phyloP scores from a whole-genome alignment of 2,797 vertebrate species.

The Pantherophis alleghaniensis region DNA sequence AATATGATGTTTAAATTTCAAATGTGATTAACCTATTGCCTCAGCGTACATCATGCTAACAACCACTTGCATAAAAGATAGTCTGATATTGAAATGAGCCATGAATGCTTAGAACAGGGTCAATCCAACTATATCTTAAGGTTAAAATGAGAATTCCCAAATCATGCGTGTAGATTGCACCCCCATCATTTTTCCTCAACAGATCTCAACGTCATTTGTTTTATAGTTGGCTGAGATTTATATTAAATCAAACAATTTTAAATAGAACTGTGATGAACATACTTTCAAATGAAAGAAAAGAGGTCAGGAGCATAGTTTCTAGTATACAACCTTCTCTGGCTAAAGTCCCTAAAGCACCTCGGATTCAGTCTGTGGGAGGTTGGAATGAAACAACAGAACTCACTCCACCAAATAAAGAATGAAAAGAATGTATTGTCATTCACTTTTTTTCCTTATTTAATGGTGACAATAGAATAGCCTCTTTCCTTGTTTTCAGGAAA shows the following conservation, averaged over 20 bases:
- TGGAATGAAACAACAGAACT: constrained; percentile 61
- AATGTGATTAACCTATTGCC: constrained; percentile 1
- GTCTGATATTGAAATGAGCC: constrained; percentile 50
- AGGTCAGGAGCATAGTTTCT: constrained; percentile 64
- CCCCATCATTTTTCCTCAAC: constrained; percentile 48
- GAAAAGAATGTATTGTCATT: constrained; percentile 43
- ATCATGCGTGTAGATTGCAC: constrained; percentile 41
- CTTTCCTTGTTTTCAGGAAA: constrained; percentile 22
- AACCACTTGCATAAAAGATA: constrained; percentile 30
- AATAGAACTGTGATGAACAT: constrained; percentile 64
- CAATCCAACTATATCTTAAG: constrained; percentile 41
- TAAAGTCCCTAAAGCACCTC: constrained; percentile 71
- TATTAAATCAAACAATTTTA: constrained; percentile 73
- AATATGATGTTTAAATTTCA: not conserved
- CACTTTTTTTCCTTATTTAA: constrained; percentile 57
- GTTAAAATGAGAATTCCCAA: constrained; percentile 52
- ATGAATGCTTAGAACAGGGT: constrained; percentile 24
- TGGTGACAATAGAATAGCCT: constrained; percentile 56
- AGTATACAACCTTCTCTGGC: constrained; percentile 70
- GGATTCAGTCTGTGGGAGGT: constrained; percentile 64
- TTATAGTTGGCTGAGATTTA: constrained; percentile 64
- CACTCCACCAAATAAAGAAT: constrained; percentile 65
- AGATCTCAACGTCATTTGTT: constrained; percentile 67
- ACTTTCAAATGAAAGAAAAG: constrained; percentile 66
- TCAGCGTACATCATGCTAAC: not conserved